Evolutionary conservation across 2,888 invertebrate species (phyloP), one percentile per base, ranked within the genome.

Genomic region (Amorpha juglandis): DNA sequence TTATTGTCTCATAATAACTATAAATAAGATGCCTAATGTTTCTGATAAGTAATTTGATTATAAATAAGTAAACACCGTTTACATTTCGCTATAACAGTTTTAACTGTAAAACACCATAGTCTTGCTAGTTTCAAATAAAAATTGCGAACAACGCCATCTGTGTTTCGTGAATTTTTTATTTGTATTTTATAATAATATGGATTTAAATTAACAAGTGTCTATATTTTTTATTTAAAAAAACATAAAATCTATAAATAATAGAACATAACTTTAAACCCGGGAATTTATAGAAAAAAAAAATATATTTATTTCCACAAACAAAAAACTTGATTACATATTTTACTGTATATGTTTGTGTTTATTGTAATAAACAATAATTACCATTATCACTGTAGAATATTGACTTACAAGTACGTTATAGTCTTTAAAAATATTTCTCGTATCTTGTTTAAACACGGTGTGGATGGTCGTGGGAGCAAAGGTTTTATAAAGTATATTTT

Each of bases 91-190:
- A 55, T 55, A 16, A 16, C 35, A 35, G 6, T 55, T 21, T 21
- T 21, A 9, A 51, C 3, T 55, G 11, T 6, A 19, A 58, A 7
- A 35, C 6, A 16, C 42, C 2, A 38, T 9, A 38, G 38, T 38
- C 11, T 19, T 42, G 0, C 21, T 38, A 27, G 27, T 38, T 52
- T 21, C 3, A 7, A 6, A 55, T 35, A 55, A 14, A 58, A 19
- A 11, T 42, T 19, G 6, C 6, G 11, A 21, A 14, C 11, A 63
- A 35, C 53, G 62, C 38, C 63, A 62, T 66, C 52, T 64, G 27
- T 42, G 7, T 16, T 62, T 50, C 48, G 12, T 58, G 48, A 35
- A n/a, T 50, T 50, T 19, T 50, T 45, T 19, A 9, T 19, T 19
- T 21, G 16, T n/a, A 16, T 38, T n/a, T 16, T 27, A 27, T 27